Conservation (phyloP, 37 sponge, comb jelly and placozoan species). For the Spongia lamella region DNA sequence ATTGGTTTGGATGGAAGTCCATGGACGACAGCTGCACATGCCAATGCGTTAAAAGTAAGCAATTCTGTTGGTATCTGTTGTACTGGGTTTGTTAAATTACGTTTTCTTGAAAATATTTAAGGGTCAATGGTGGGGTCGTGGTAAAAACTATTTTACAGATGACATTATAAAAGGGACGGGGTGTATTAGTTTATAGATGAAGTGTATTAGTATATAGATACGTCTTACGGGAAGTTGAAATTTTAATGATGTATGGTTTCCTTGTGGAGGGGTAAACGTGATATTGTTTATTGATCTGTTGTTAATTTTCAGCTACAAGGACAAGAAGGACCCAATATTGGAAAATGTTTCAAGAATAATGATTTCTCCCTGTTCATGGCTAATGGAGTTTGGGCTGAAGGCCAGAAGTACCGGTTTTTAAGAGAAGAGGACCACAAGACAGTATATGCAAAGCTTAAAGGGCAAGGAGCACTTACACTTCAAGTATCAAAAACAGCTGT, state of each 20-base stretch:
- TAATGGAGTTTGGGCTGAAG: conserved; percentile 28
- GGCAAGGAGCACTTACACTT: conserved; percentile 32
- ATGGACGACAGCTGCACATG: conserved; percentile 68
- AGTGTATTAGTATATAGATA: too few relatives aligned
- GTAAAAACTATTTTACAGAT: too few relatives aligned
- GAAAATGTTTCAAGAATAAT: conserved; percentile 22
- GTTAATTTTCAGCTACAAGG: conserved; percentile 21
- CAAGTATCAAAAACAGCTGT: conserved; percentile 55
- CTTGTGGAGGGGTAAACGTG: too few relatives aligned
- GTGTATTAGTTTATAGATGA: too few relatives aligned
- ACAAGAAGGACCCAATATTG: conserved; percentile 31
- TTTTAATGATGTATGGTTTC: too few relatives aligned
- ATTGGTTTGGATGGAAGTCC: conserved; percentile 79
- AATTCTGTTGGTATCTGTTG: too few relatives aligned
- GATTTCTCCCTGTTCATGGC: conserved; percentile 36
- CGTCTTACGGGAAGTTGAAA: too few relatives aligned
- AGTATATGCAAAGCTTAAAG: conserved; percentile 36
- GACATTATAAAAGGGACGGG: too few relatives aligned
- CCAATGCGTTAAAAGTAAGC: conserved; percentile 51
- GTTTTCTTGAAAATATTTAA: too few relatives aligned
- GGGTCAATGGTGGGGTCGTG: too few relatives aligned
- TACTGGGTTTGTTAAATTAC: too few relatives aligned
- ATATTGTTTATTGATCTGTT: not conserved
- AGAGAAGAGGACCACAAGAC: conserved; percentile 38
- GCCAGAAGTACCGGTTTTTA: conserved; percentile 35